Evolutionary conservation across 2,113 vertebrate genomes (phyloP), one percentile per base, ranked within the genome.

Genomic region (Hippoglossus stenolepis): DNA sequence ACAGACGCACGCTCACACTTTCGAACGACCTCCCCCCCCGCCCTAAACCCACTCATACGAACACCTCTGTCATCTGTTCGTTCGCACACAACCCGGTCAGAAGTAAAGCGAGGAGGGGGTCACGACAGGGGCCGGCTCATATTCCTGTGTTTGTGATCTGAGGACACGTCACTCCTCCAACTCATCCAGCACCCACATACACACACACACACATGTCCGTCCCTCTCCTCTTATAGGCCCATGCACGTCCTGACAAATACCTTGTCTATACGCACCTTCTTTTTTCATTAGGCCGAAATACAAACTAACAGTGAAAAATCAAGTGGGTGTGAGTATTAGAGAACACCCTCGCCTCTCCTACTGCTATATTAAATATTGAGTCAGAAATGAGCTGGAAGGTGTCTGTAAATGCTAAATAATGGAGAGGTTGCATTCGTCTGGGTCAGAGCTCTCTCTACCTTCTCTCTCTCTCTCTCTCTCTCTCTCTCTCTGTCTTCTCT

Each of bases 381-480:
- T 95, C 95, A 95, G 94, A 96, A 95, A 96, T 95, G 95, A 96
- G 96, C 95, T 93, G 96, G 95, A 96, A 99, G 97, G 98, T 99
- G 96, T 98, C 96, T 96, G 96, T 96, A 97, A 97, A 97, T 96
- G 96, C 96, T 98, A 97, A 99, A 99, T 99, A 97, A 99, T 99
- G 96, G 96, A 99, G 96, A 94, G 94, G 93, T 94, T 93, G 94
- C 93, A 94, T 95, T 94, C 94, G 96, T 95, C 95, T 96, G 84
- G 86, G 97, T 97, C 96, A 97, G 95, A 94, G 95, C 96, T 80
- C 90, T 85, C 60, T 61, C 59, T 61, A 31, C 31, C 31, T 31
- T 28, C n/a, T n/a, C n/a, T n/a, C n/a, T n/a, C n/a, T n/a, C n/a
- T 35, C 26, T 60, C 28, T 60, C 58, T 14, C 51, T 15, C 86